phyloP scores from a whole-genome alignment of 2,113 vertebrate genomes.

The Acrocephalus arundinaceus region DNA sequence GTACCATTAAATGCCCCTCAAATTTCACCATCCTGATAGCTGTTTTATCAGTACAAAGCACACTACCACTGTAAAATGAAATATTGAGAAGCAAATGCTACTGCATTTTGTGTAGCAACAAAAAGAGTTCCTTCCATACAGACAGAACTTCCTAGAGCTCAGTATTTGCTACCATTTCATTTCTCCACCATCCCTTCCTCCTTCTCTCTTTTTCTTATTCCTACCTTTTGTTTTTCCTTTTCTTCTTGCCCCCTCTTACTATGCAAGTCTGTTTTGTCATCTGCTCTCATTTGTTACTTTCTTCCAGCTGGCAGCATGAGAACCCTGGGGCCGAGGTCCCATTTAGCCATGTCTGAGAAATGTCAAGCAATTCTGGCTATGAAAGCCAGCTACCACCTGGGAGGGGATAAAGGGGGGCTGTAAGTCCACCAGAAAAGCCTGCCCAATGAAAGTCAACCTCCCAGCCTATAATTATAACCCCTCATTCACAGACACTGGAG shows the following conservation, averaged over 20 bases:
- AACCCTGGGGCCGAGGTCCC: background rate
- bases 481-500: slow-evolving; percentile 35
- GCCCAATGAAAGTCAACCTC: slow-evolving; percentile 69
- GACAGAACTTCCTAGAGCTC: background rate
- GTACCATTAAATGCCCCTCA: background rate
- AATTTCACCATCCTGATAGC: background rate
- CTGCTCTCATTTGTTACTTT: slow-evolving; percentile 56
- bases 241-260: slow-evolving; percentile 45
- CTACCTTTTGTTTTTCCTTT: slow-evolving; percentile 49
- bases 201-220: slow-evolving; percentile 21
- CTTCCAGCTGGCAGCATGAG: slow-evolving; percentile 43
- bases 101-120: background rate
- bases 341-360: slow-evolving; percentile 35
- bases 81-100: background rate
- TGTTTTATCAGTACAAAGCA: background rate
- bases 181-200: background rate
- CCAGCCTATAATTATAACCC: slow-evolving; percentile 59
- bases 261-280: slow-evolving; percentile 45
- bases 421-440: slow-evolving; percentile 57
- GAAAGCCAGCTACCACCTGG: slow-evolving; percentile 53
- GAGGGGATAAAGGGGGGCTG: slow-evolving; percentile 32
- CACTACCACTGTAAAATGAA: background rate
- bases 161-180: background rate
- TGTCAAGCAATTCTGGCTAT: slow-evolving; percentile 36
- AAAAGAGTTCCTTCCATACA: background rate